Base-by-base conservation (phyloP, 2,797 vertebrate genomes). In the Rallus crepitans region DNA sequence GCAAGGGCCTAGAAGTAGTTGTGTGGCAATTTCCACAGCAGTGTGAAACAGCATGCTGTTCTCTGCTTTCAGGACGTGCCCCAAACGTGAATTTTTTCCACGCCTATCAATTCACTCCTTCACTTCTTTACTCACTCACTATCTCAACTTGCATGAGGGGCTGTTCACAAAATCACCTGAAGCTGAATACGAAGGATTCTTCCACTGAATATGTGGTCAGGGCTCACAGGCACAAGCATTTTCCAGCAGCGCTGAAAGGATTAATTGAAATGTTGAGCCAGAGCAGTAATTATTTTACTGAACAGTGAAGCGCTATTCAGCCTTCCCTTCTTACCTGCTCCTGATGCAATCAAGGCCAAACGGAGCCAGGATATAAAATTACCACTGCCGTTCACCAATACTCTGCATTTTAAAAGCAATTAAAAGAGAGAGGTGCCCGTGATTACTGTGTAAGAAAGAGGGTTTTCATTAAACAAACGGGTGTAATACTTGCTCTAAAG, bases 261-360 rank as follows among this genome's bases (percentile, higher is more conserved):
- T 95, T 97, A 97, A 96, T 92, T 97, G 96, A 97, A 94, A 93
- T 55, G 63, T 79, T 85, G 90, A 93, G 80, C 63, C 82, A 92
- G 77, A 93, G 56, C 56, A 82, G 95, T 95, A 94, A 97, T 97
- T 94, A 96, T 91, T 96, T 93, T 90, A 86, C 91, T 80, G 69
- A 96, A 96, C 72, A 97, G 94, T 79, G 81, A 92, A 94, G 86
- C 4, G 1, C 57, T 96, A 89, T 97, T 97, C 96, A 97, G 53
- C 27, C 33, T 63, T 91, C 59, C 53, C 86, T 96, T 89, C 90
- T 90, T 95, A 96, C 94, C 90, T 94, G 87, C 68, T 86, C 70
- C 96, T 94, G 94, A 96, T 94, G 94, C 83, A 96, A 96, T 95
- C 93, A 84, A 87, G 91, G 60, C 88, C 33, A 68, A 96, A 86